phyloP scores from a whole-genome alignment of 2,797 vertebrate genomes.

The Sciaenops ocellatus region DNA sequence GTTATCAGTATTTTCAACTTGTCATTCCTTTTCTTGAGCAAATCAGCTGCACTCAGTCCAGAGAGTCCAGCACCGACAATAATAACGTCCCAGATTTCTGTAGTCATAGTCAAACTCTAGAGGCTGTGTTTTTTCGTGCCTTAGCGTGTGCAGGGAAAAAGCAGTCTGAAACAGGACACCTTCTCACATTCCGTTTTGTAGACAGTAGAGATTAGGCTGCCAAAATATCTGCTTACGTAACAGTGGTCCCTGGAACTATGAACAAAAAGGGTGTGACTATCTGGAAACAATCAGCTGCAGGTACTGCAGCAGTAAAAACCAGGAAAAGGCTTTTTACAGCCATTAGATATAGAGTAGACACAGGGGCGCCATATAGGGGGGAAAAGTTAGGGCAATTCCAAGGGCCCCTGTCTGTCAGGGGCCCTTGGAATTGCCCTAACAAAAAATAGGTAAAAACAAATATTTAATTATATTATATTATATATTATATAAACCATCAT shows the following conservation, averaged over 20 bases:
- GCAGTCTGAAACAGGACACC: constrained; percentile 5
- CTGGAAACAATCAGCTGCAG: constrained; percentile 28
- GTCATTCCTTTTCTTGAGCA: constrained; percentile 68
- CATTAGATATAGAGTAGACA: too few species aligned
- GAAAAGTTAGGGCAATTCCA: too few species aligned
- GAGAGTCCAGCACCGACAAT: constrained; percentile 85
- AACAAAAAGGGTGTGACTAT: constrained; percentile 53
- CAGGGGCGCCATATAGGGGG: too few species aligned
- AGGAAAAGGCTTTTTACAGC: constrained; percentile 10
- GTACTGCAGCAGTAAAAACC: constrained; percentile 32
- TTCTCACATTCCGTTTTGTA: constrained; percentile 16
- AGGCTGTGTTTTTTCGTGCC: not conserved
- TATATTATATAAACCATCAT: too few species aligned
- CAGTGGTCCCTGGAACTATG: constrained; percentile 63
- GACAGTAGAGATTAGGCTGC: constrained; percentile 17
- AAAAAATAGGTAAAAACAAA: too few species aligned
- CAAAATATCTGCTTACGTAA: constrained; percentile 51
- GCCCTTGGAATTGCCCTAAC: too few species aligned
- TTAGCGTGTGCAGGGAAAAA: not conserved
- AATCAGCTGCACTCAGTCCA: constrained; percentile 81
- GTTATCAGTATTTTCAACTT: constrained; percentile 76
- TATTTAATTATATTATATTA: too few species aligned
- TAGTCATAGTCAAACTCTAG: constrained; percentile 65
- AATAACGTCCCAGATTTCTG: constrained; percentile 81
- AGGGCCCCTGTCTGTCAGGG: too few species aligned